Conservation (phyloP, 1,140 invertebrate genomes). For the Zaprionus taronus region DNA sequence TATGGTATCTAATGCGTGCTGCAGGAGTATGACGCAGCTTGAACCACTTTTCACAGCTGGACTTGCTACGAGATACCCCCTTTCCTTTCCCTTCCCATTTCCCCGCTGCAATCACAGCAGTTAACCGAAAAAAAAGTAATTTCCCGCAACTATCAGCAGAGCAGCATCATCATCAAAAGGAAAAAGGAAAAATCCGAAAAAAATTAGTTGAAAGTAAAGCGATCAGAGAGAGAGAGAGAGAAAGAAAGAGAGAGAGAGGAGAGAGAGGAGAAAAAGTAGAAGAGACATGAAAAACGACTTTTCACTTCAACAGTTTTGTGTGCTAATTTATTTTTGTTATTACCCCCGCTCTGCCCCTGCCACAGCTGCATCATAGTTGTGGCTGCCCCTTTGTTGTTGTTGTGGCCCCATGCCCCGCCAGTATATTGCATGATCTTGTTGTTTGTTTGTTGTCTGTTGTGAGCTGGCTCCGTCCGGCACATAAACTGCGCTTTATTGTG, state of each 20-base stretch:
- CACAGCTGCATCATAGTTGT: conserved; percentile 23
- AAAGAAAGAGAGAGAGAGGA: conserved; percentile 22
- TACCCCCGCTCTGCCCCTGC: conserved; percentile 20
- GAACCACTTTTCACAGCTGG: conserved; percentile 48
- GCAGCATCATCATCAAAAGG: conserved; percentile 53
- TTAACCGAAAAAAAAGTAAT: conserved; percentile 59
- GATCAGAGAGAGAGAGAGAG: conserved; percentile 37
- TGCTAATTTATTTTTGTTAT: conserved; percentile 80
- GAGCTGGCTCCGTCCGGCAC: conserved; percentile 43
- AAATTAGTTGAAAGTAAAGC: conserved; percentile 78
- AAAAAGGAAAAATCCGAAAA: conserved; percentile 52
- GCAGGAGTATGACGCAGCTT: conserved; percentile 34
- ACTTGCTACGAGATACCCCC: conserved; percentile 1
- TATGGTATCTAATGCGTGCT: conserved; percentile 18
- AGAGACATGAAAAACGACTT: conserved; percentile 72
- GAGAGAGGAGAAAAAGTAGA: conserved; percentile 23
- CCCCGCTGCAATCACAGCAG: conserved; percentile 23
- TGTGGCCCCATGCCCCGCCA: conserved; percentile 22
- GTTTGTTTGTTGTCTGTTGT: conserved; percentile 37
- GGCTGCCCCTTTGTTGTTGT: conserved; percentile 17
- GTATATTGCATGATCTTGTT: conserved; percentile 46
- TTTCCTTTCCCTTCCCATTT: not conserved
- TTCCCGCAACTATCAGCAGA: conserved; percentile 58
- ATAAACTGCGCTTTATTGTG: conserved; percentile 69
- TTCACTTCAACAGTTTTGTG: conserved; percentile 82